These are phyloP conservation scores for Spondyliosoma cantharus DNA, from an alignment of 2,797 vertebrate genomes.

Conservation along the genomic window DNA sequence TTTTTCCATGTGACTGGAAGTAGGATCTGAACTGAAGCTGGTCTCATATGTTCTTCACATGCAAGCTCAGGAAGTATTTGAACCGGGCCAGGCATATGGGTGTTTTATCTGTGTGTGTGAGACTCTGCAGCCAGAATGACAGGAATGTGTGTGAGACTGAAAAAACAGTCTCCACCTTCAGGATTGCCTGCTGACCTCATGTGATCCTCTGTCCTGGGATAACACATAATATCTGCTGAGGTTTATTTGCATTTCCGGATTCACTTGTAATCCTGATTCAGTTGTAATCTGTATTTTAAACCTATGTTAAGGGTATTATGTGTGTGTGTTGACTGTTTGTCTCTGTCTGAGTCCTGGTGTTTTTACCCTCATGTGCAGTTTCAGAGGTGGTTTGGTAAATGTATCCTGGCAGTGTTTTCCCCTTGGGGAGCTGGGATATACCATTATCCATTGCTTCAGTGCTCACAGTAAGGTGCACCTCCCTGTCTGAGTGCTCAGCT, in stretches of 20 bases:
- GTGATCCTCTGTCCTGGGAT: constrained; percentile 25
- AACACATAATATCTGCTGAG: constrained; percentile 13
- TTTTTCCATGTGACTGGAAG: constrained; percentile 8
- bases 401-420: constrained; percentile 37
- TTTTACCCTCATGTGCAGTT: constrained; percentile 14
- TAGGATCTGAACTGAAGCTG: constrained; percentile 23
- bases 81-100: constrained; percentile 27
- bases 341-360: constrained; percentile 28
- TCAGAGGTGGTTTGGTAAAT: constrained; percentile 50
- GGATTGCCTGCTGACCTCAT: constrained; percentile 36
- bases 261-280: not conserved
- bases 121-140: constrained; percentile 52
- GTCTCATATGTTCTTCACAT: constrained; percentile 40
- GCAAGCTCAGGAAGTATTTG: constrained; percentile 39
- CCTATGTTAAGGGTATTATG: not conserved
- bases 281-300: constrained; percentile 16
- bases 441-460: constrained; percentile 37
- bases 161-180: constrained; percentile 47
- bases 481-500: constrained; percentile 38
- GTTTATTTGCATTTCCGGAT: constrained; percentile 20
- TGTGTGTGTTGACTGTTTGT: constrained; percentile 17
- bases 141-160: constrained; percentile 61
- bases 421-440: constrained; percentile 29
- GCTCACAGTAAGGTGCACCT: constrained; percentile 33
- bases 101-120: constrained; percentile 22